Base-by-base conservation (phyloP, 1,140 invertebrate genomes). In the Andricus grossulariae region DNA sequence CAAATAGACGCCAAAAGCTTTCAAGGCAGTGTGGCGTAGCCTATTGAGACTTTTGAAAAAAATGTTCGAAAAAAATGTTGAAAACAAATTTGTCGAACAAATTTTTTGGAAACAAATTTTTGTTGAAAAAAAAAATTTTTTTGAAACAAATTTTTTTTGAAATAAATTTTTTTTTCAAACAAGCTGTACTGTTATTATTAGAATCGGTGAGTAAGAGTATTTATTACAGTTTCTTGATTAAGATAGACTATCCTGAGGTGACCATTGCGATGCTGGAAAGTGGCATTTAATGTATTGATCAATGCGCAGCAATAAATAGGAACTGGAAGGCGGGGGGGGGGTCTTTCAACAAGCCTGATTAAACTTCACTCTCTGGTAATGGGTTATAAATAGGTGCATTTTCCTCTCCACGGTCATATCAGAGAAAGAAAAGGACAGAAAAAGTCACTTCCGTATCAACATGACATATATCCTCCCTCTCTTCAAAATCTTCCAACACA, bases 351-450 rank as follows among this genome's bases (percentile, higher is more conserved):
- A 77, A 83, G 85, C 85, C 78, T 88, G 83, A 88, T 88, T 88
- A 85, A 84, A 88, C 85, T 88, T 82, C 85, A 85, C 83, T 88
- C 85, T 85, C 77, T 80, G 75, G 76, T 84, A 83, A 88, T 86
- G 82, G 80, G 84, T 86, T 87, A 88, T 87, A 87, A 88, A 86
- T 86, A 88, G 81, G 75, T 60, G 50, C 55, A 79, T 77, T 80
- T 77, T 81, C 74, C 74, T 51, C 76, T 75, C 60, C 71, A 73
- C 50, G 79, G 73, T 60, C 75, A 74, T 45, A 19, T 19, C 45
- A 55, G 25, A 57, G 52, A 18, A 19, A 45, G 54, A 74, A 74
- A 74, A 15, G 57, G 57, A 32, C 39, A 25, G 11, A 60, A 12
- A 19, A 66, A 66, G 57, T 32, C 11, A 21, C 55, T 60, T 54